Evolutionary conservation across 2,888 invertebrate genomes (phyloP).

Genomic region (Chloroclystis v-ata): DNA sequence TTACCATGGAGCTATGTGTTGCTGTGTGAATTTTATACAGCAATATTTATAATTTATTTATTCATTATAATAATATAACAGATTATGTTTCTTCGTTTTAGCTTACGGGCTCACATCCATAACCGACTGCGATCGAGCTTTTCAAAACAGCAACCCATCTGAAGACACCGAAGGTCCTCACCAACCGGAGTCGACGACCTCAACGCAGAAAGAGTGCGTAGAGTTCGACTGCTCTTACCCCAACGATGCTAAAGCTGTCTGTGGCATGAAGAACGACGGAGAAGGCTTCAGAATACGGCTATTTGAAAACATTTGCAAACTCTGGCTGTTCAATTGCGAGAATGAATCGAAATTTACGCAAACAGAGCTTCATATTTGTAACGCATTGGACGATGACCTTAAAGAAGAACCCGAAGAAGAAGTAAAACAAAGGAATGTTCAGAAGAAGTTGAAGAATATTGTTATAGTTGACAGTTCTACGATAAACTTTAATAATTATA

Average conservation of each 20-base stretch:
- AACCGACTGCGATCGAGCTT: conserved; percentile 41
- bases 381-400: conserved; percentile 20
- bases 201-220: conserved; percentile 22
- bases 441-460: conserved; percentile 26
- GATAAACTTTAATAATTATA: conserved; percentile 43
- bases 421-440: conserved; percentile 6
- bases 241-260: conserved; percentile 33
- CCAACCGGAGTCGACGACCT: neutral
- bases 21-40: too few relatives aligned
- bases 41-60: too few relatives aligned
- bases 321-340: conserved; percentile 49
- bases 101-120: conserved; percentile 19
- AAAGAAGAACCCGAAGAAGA: conserved; percentile 13
- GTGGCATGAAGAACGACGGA: conserved; percentile 49
- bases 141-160: conserved; percentile 8
- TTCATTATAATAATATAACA: too few relatives aligned
- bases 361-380: conserved; percentile 50
- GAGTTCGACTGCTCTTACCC: conserved; percentile 23
- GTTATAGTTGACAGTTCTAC: conserved; percentile 47
- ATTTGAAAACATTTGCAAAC: conserved; percentile 48
- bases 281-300: conserved; percentile 47
- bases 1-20: too few relatives aligned
- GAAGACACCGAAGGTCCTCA: neutral
- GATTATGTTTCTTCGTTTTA: conserved; percentile 10
- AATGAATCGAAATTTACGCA: conserved; percentile 35